Conservation (phyloP, 2,113 vertebrate species). For the Cygnus atratus region DNA sequence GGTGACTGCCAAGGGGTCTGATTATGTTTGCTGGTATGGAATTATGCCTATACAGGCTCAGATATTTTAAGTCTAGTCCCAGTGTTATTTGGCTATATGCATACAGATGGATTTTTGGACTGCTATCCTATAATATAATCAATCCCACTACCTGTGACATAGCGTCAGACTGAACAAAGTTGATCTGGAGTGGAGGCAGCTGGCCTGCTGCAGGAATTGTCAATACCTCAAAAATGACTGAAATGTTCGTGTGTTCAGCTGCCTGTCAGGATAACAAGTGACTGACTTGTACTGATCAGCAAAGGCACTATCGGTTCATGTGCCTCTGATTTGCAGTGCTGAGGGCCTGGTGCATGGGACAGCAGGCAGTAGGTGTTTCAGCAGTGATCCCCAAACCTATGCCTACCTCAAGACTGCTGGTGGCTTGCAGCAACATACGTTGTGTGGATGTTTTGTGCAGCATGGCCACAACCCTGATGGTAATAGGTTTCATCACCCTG, state of each 20-base stretch:
- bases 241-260: background rate
- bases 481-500: fast-evolving
- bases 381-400: background rate
- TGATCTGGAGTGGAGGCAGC: background rate
- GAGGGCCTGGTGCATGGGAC: fast-evolving
- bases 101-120: background rate
- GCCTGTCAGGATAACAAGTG: background rate
- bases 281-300: background rate
- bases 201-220: background rate
- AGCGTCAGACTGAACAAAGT: background rate
- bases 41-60: background rate
- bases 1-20: background rate
- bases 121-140: background rate
- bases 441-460: background rate
- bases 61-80: background rate
- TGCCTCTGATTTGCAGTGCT: background rate
- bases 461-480: fast-evolving
- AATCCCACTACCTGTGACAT: background rate
- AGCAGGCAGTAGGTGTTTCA: fast-evolving
- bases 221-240: background rate
- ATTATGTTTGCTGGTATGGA: background rate
- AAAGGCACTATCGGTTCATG: background rate
- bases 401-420: background rate
- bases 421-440: background rate
- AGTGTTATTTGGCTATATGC: background rate